A percentile compares a stretch with the other conserved stretches of the same genome.
These are phyloP conservation scores for Hetaerina titia DNA, from an alignment of 2,888 invertebrate genomes.

Conservation along the genomic window DNA sequence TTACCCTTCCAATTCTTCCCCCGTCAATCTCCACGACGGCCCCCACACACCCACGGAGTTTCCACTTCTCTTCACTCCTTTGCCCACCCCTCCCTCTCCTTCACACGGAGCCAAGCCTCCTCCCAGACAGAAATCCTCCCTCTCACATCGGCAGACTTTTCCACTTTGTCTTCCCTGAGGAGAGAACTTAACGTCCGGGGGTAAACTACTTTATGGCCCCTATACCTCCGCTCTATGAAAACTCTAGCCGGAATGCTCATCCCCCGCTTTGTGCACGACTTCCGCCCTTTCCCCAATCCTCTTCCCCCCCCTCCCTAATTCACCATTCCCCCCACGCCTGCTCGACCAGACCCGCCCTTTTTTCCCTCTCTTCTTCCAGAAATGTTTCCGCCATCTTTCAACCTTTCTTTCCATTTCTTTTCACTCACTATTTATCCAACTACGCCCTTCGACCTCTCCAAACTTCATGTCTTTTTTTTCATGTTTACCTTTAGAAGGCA, in stretches of 20 bases:
- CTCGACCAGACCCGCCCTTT: not conserved
- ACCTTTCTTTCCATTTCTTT: not conserved
- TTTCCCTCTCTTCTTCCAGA: not conserved
- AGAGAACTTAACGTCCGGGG: slow-evolving; percentile 58
- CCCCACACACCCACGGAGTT: no score
- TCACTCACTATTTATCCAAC: slow-evolving; percentile 6
- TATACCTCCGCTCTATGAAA: slow-evolving; percentile 37
- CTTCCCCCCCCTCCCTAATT: not conserved
- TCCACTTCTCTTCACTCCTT: not conserved
- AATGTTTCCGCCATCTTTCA: slow-evolving; percentile 32
- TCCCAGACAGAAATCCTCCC: not conserved
- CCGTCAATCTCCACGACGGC: not conserved
- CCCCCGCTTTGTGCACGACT: not conserved
- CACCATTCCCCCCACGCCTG: not conserved
- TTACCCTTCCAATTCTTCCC: not conserved
- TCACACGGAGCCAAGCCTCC: not conserved
- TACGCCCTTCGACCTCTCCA: not conserved
- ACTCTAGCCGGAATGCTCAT: not conserved
- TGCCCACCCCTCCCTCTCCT: not conserved
- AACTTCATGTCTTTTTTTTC: not conserved
- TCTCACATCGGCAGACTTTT: slow-evolving; percentile 35
- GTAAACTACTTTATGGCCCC: slow-evolving; percentile 58
- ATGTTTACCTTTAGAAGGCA: slow-evolving; percentile 22
- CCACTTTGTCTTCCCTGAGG: slow-evolving; percentile 23
- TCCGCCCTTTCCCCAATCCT: not conserved